A percentile compares a stretch with the other conserved stretches of the same genome.
Conservation (phyloP, 2,113 vertebrate genomes). For the Triplophysa rosa region DNA sequence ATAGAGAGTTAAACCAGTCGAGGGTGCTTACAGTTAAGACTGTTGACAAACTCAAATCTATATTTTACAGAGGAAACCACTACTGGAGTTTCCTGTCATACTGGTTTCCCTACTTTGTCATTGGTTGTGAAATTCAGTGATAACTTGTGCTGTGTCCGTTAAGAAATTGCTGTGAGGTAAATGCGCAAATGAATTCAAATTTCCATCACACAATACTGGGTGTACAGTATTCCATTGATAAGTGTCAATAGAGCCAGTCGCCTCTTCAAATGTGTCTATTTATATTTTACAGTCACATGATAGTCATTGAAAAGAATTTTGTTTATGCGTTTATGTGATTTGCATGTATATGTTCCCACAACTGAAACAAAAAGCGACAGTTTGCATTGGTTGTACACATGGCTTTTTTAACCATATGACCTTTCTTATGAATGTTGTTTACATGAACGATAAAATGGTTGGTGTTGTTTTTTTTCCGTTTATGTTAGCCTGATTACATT, state of each 20-base stretch:
- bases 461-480: not conserved
- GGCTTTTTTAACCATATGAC: constrained; percentile 4
- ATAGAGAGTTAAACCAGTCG: constrained; percentile 4
- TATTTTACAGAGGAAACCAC: constrained; percentile 9
- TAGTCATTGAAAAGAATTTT: not conserved
- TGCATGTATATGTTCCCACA: too few relatives aligned
- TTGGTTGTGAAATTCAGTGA: not conserved
- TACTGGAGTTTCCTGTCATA: constrained; percentile 26
- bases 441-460: not conserved
- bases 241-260: not conserved
- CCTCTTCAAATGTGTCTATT: not conserved
- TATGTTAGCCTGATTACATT: constrained; percentile 12
- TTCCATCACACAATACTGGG: not conserved
- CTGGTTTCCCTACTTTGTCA: constrained; percentile 19
- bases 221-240: constrained; percentile 2
- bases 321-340: not conserved
- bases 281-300: too few relatives aligned
- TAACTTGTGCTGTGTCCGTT: not conserved
- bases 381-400: not conserved
- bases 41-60: constrained; percentile 34
- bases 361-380: not conserved
- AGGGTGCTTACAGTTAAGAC: not conserved
- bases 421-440: not conserved
- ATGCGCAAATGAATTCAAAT: not conserved
- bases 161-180: constrained; percentile 14